Evolutionary conservation across 37 sponge, comb jelly and placozoan genomes (phyloP).

Genomic region (Spongilla lacustris): DNA sequence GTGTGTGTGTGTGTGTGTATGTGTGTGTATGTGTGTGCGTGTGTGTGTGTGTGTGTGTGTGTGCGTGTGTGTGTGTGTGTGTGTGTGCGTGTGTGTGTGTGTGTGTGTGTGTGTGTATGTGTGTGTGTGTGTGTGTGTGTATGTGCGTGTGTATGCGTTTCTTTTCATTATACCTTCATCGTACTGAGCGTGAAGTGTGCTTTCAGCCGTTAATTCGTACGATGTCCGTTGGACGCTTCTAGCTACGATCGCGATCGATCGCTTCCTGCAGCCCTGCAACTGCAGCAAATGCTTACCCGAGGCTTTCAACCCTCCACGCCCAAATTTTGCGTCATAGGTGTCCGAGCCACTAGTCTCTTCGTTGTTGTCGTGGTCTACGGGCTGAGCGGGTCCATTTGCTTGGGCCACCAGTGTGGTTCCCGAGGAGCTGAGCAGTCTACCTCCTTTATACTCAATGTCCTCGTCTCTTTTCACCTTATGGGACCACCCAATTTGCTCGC

Average conservation of each 20-base stretch:
- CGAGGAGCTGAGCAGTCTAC: background rate
- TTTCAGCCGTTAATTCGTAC: too few species aligned
- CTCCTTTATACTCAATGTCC: background rate
- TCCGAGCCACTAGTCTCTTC: background rate
- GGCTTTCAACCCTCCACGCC: background rate
- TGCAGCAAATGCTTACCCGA: background rate
- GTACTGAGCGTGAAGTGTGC: too few species aligned
- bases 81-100: too few species aligned
- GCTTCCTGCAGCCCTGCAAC: background rate
- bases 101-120: too few species aligned
- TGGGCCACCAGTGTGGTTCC: background rate
- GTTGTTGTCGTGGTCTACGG: background rate
- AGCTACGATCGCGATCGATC: background rate
- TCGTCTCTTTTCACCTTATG: background rate
- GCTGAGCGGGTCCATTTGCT: background rate
- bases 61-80: too few species aligned
- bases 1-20: too few species aligned
- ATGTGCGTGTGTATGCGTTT: too few species aligned
- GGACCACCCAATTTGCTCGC: background rate
- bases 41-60: too few species aligned
- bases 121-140: too few species aligned
- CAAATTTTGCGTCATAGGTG: background rate
- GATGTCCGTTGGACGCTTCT: background rate
- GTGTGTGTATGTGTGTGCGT: too few species aligned
- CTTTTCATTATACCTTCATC: too few species aligned